Conservation (phyloP, 2,797 vertebrate genomes). For the Peromyscus melanophrys region DNA sequence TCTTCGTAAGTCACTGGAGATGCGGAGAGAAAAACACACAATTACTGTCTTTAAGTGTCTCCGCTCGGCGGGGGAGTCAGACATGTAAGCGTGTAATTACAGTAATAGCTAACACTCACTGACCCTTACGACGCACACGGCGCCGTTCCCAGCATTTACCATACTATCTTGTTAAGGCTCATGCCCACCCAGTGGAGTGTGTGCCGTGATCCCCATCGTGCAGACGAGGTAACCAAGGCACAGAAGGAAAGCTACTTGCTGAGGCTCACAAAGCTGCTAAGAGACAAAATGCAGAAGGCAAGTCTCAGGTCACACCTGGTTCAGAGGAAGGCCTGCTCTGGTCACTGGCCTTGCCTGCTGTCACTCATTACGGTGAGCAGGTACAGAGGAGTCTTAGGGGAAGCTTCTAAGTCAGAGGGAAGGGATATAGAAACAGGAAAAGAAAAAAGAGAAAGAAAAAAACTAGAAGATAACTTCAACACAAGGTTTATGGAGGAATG, state of each 20-base stretch:
- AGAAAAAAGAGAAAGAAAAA: background rate
- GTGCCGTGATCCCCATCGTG: background rate
- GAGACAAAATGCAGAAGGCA: background rate
- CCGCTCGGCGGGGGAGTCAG: conserved; percentile 60
- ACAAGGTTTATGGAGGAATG: conserved; percentile 28
- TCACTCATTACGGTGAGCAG: too few relatives aligned
- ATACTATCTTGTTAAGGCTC: conserved; percentile 22
- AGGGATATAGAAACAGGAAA: background rate
- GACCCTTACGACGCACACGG: conserved; percentile 12
- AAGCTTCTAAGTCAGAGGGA: background rate
- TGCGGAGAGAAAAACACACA: conserved; percentile 74
- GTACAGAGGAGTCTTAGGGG: background rate
- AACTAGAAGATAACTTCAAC: background rate
- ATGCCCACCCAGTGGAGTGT: background rate
- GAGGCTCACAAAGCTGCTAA: background rate
- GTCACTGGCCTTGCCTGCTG: background rate
- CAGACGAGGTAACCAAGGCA: conserved; percentile 54
- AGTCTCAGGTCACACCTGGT: background rate
- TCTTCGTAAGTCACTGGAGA: conserved; percentile 66
- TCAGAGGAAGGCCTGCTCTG: background rate
- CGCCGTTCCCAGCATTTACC: conserved; percentile 39
- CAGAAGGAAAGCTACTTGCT: background rate
- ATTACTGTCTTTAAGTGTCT: conserved; percentile 72
- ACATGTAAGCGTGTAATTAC: conserved; percentile 73
- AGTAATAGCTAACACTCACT: conserved; percentile 67